Evolutionary conservation across 1,140 invertebrate genomes (phyloP).

Genomic region (Stegodyphus dumicola): DNA sequence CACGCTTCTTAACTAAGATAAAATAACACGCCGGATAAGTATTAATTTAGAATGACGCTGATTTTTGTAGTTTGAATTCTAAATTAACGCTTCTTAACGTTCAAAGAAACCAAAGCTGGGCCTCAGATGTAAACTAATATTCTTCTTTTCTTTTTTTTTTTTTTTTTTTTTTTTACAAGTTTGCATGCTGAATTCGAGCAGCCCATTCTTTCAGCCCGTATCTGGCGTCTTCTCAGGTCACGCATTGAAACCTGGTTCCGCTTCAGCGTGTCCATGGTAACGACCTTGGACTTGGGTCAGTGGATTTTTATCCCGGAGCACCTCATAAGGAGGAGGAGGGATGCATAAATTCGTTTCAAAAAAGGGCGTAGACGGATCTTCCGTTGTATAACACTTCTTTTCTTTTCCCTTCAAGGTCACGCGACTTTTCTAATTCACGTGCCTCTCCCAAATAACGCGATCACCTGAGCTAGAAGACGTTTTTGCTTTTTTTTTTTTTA

Average conservation of each 20-base stretch:
- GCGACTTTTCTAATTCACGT: neutral
- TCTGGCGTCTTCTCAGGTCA: neutral
- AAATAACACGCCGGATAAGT: no score
- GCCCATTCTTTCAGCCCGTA: no score
- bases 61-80: no score
- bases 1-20: no score
- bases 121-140: no score
- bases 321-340: neutral
- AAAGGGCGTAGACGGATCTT: conserved; percentile 2
- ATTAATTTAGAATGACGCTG: no score
- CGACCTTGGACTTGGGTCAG: conserved; percentile 13
- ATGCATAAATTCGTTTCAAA: neutral
- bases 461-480: neutral
- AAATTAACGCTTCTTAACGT: no score
- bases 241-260: neutral
- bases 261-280: conserved; percentile 1
- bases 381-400: neutral
- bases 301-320: neutral
- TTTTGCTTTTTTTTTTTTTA: no score
- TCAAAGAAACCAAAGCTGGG: no score
- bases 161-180: no score
- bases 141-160: no score
- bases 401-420: neutral
- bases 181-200: no score
- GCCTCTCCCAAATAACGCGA: neutral